Conservation (phyloP, 2,797 vertebrate genomes). For the Anableps anableps region DNA sequence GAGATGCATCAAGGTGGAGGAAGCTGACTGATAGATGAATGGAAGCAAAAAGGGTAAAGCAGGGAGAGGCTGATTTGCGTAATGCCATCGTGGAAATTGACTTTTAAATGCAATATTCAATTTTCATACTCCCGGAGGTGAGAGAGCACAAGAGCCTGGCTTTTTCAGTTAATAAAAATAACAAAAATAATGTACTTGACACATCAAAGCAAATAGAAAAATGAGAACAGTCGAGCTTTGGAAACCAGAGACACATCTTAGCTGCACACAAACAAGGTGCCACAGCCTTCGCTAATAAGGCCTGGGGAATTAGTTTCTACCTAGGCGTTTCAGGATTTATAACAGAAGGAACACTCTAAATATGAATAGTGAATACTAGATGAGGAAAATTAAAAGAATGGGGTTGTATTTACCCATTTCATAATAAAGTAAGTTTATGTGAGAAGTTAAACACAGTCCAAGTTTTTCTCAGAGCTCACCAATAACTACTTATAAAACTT, state of each 20-base stretch:
- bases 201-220: constrained; percentile 83
- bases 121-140: constrained; percentile 71
- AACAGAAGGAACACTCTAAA: constrained; percentile 44
- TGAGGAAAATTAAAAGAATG: constrained; percentile 21
- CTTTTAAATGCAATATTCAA: constrained; percentile 87
- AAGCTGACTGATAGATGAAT: constrained; percentile 71
- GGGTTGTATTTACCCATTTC: constrained; percentile 22
- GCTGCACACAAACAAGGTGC: constrained; percentile 73
- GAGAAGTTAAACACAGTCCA: neutral
- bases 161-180: constrained; percentile 81
- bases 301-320: constrained; percentile 69
- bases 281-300: constrained; percentile 71
- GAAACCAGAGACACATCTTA: constrained; percentile 68
- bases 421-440: constrained; percentile 17
- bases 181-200: constrained; percentile 83
- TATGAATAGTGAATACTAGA: constrained; percentile 33
- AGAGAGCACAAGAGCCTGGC: constrained; percentile 46
- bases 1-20: constrained; percentile 81
- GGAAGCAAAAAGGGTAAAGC: constrained; percentile 62
- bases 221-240: constrained; percentile 66
- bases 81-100: constrained; percentile 84
- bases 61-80: constrained; percentile 81
- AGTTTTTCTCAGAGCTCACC: constrained; percentile 14
- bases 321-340: constrained; percentile 66
- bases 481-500: constrained; percentile 36